Percentiles rank a stretch among this genome's conserved stretches.
phyloP scores from a whole-genome alignment of 2,888 invertebrate species.

The Mallateleia sp. region DNA sequence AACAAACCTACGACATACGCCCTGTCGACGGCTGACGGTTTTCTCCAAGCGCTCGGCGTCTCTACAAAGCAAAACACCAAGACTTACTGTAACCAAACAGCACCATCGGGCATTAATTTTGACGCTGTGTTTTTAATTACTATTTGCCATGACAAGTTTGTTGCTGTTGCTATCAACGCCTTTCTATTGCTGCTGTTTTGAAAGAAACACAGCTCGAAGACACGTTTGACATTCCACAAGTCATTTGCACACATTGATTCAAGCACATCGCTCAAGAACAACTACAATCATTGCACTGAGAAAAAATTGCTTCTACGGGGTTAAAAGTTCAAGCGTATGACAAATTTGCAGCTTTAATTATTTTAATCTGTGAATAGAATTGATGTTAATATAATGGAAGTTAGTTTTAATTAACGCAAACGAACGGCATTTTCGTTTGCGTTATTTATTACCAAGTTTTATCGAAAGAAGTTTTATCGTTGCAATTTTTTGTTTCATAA shows the following conservation, averaged over 20 bases:
- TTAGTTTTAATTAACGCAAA: not conserved
- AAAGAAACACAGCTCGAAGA: slow-evolving; percentile 18
- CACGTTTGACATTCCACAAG: slow-evolving; percentile 35
- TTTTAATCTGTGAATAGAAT: not conserved
- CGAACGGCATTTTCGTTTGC: not conserved
- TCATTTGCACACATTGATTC: slow-evolving; percentile 39
- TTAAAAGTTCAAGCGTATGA: not conserved
- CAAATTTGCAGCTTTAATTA: not conserved
- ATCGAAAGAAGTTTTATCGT: slow-evolving; percentile 10
- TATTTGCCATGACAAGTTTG: too few species aligned
- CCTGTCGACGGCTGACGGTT: too few species aligned
- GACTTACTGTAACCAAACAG: too few species aligned
- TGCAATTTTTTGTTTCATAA: slow-evolving; percentile 15
- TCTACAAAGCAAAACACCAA: too few species aligned
- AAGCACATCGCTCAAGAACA: slow-evolving; percentile 29
- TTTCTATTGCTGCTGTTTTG: slow-evolving; percentile 1
- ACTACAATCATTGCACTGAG: slow-evolving; percentile 18
- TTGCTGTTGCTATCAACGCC: not conserved
- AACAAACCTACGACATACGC: too few species aligned
- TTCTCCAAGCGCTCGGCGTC: too few species aligned
- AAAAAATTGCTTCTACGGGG: not conserved
- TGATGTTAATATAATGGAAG: not conserved
- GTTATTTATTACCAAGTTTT: not conserved
- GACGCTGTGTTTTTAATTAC: too few species aligned
- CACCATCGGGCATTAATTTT: too few species aligned